Evolutionary conservation across 1,140 invertebrate species (phyloP), one percentile per base, ranked within the genome.

Genomic region (Drosophila lacteicornis): DNA sequence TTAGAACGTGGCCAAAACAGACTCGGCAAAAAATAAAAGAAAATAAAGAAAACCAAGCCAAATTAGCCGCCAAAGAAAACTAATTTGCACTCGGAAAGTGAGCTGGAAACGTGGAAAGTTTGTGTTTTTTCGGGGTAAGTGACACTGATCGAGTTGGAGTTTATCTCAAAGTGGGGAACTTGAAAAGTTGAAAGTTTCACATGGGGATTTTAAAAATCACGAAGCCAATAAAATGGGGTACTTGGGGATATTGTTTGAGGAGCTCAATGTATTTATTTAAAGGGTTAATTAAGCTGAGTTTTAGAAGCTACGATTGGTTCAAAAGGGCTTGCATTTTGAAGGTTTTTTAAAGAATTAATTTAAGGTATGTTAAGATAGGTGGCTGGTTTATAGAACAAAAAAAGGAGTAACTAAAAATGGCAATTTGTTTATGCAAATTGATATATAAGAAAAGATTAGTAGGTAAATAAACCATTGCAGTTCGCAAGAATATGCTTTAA

Each of bases 41-140:
- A 67, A 63, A 57, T 51, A 38, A 70, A 51, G 30, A 45, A 51
- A 62, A 30, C 40, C 4, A 11, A 3, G 36, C 40, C 5, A 17
- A 49, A 17, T 46, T 42, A 53, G 53, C 55, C 40, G 40, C 53
- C 62, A 45, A 58, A 59, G 74, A 68, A 63, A 69, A 76, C 53
- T 76, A 76, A 66, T 76, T 75, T 75, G 61, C 60, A 76, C 60
- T 57, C 36, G n/a, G 75, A 69, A 78, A 74, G 61, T 50, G 51
- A 70, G 51, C 49, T 68, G 47, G 11, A 53, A 55, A 45, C 63
- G 67, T 42, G 69, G n/a, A 60, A 74, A 73, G 30, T 60, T 74
- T 60, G 12, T 25, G 22, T 25, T 13, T 70, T 45, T 15, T 40
- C 2, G 53, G 38, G 70, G 70, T 74, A 74, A 74, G 70, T 73